These are phyloP conservation scores for Drosophila gaucha DNA, from an alignment of 2,888 invertebrate genomes.

Conservation along the genomic window DNA sequence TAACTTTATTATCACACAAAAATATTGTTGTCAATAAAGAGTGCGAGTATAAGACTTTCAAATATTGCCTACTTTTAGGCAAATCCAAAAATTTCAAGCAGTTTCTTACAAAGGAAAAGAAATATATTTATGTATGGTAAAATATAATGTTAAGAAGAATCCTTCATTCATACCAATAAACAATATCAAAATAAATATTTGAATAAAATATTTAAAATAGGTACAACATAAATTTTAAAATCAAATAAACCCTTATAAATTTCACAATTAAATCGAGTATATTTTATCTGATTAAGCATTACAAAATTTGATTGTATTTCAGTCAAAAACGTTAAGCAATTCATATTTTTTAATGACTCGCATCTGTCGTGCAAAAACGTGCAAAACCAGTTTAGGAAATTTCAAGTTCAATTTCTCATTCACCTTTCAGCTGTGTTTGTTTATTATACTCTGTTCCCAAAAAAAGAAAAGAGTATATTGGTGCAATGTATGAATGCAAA, in stretches of 20 bases:
- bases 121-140: background rate
- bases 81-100: background rate
- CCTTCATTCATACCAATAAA: too few relatives aligned
- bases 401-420: constrained; percentile 36
- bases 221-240: too few relatives aligned
- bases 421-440: background rate
- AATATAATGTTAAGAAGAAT: too few relatives aligned
- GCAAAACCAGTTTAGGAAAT: constrained; percentile 34
- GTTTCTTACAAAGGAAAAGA: background rate
- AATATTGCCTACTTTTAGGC: background rate
- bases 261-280: background rate
- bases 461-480: too few relatives aligned
- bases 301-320: background rate
- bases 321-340: background rate
- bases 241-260: background rate
- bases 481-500: too few relatives aligned
- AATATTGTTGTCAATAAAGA: background rate
- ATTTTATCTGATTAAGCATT: too few relatives aligned
- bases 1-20: too few relatives aligned
- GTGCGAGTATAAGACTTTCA: too few relatives aligned
- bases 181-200: too few relatives aligned
- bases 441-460: too few relatives aligned
- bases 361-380: too few relatives aligned
- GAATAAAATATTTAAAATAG: too few relatives aligned
- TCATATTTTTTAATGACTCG: background rate